Conservation (phyloP, 2,888 invertebrate genomes). For the Ornithoptera alexandrae region DNA sequence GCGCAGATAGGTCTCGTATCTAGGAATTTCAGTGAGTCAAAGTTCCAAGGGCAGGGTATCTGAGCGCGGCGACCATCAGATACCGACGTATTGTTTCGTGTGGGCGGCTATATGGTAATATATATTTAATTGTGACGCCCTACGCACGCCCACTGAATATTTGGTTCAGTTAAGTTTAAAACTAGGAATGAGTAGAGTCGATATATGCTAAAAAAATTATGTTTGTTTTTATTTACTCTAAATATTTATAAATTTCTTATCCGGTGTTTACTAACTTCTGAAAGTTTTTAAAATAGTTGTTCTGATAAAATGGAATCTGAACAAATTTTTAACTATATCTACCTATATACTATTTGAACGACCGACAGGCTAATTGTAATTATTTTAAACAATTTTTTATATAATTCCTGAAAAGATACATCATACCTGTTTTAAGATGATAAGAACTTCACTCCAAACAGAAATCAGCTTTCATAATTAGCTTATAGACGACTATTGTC, state of each 20-base stretch:
- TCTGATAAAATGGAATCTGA: no score
- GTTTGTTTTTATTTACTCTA: not conserved
- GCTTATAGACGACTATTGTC: no score
- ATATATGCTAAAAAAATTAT: not conserved
- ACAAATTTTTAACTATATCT: no score
- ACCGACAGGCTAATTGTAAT: no score
- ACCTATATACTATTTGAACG: no score
- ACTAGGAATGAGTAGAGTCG: slow-evolving; percentile 40
- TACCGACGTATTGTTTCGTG: slow-evolving; percentile 41
- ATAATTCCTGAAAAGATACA: no score
- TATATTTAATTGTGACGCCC: slow-evolving; percentile 71
- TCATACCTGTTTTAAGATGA: no score
- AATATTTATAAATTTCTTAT: not conserved
- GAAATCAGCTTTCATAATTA: no score
- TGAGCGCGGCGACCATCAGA: slow-evolving; percentile 28
- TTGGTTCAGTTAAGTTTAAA: slow-evolving; percentile 48
- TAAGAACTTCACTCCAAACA: no score
- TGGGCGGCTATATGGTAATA: slow-evolving; percentile 53
- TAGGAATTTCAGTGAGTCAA: slow-evolving; percentile 29
- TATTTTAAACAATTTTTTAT: no score
- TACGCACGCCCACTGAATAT: slow-evolving; percentile 56
- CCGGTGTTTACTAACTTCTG: not conserved
- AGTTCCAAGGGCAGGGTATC: slow-evolving; percentile 26
- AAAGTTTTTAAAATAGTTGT: no score
- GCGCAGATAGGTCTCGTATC: slow-evolving; percentile 19